Conservation (phyloP, 2,888 invertebrate genomes). For the Drosophila paracracens region DNA sequence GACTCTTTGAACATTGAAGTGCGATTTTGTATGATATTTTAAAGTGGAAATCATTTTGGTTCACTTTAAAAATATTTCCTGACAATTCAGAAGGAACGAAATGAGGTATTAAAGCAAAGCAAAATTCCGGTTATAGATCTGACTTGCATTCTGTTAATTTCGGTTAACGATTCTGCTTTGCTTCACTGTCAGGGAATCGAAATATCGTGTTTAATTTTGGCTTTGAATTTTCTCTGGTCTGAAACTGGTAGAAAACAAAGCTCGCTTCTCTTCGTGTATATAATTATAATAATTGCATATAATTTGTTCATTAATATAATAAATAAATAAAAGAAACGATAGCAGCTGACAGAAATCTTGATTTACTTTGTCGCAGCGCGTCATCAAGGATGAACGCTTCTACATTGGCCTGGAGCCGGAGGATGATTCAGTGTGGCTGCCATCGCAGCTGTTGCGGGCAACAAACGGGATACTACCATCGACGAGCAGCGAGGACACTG, state of each 20-base stretch:
- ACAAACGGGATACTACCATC: slow-evolving; percentile 87
- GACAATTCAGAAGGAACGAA: background rate
- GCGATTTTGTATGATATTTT: background rate
- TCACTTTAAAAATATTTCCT: background rate
- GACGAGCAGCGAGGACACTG: slow-evolving; percentile 93
- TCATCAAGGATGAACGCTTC: slow-evolving; percentile 95
- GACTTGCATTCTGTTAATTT: background rate
- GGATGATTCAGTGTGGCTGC: slow-evolving; percentile 96
- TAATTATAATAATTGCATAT: background rate
- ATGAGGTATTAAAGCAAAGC: background rate
- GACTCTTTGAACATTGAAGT: background rate
- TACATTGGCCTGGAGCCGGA: slow-evolving; percentile 95
- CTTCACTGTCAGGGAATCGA: background rate
- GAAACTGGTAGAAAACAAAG: background rate
- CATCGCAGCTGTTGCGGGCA: slow-evolving; percentile 94
- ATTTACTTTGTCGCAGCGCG: slow-evolving; percentile 87
- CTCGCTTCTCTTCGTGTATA: background rate
- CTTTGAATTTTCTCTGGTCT: background rate
- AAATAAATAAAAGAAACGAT: background rate
- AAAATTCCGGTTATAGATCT: background rate
- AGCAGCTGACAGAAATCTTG: background rate
- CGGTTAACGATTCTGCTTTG: background rate
- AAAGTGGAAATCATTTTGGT: background rate
- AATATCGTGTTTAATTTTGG: background rate
- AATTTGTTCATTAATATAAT: background rate